A percentile compares a stretch with the other conserved stretches of the same genome.
Conservation (phyloP, 92 coral and sea anemone species). For the Zoanthus sansibaricus region DNA sequence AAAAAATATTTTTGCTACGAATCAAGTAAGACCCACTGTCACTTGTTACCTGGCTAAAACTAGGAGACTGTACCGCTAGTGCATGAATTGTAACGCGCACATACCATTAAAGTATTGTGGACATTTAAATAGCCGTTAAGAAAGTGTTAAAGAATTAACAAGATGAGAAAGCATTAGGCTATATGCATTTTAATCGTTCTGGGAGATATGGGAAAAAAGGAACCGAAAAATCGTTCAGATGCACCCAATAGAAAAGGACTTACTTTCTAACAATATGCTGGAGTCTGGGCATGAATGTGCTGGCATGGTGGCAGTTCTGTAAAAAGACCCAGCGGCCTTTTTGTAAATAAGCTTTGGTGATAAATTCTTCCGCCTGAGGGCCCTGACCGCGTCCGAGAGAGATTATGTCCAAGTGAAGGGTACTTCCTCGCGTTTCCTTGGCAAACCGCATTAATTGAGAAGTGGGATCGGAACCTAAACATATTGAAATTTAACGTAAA, state of each 20-base stretch:
- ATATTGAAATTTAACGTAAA: background rate
- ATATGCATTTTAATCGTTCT: too few species aligned
- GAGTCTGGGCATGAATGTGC: slow-evolving; percentile 94
- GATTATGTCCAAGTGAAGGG: slow-evolving; percentile 89
- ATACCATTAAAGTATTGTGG: too few species aligned
- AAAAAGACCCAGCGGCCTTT: slow-evolving; percentile 98
- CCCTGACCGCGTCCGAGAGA: slow-evolving; percentile 99
- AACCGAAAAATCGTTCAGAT: too few species aligned
- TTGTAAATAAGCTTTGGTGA: slow-evolving; percentile 92
- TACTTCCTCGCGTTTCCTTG: slow-evolving; percentile 84
- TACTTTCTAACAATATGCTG: slow-evolving; percentile 93
- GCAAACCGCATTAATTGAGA: slow-evolving; percentile 93
- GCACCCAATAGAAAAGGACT: background rate
- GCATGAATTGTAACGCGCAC: too few species aligned
- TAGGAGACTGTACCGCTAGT: too few species aligned
- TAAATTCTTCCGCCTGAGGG: slow-evolving; percentile 90
- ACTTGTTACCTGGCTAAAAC: too few species aligned
- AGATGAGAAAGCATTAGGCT: too few species aligned
- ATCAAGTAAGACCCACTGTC: too few species aligned
- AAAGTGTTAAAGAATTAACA: too few species aligned
- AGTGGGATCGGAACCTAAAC: slow-evolving; percentile 95
- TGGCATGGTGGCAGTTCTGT: slow-evolving; percentile 97
- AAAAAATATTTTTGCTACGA: too few species aligned
- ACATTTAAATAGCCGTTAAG: too few species aligned
- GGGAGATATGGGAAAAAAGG: too few species aligned